Percentiles rank a stretch among this genome's conserved stretches.
phyloP scores from a whole-genome alignment of 2,888 invertebrate species.

The Drosophila tripunctata region DNA sequence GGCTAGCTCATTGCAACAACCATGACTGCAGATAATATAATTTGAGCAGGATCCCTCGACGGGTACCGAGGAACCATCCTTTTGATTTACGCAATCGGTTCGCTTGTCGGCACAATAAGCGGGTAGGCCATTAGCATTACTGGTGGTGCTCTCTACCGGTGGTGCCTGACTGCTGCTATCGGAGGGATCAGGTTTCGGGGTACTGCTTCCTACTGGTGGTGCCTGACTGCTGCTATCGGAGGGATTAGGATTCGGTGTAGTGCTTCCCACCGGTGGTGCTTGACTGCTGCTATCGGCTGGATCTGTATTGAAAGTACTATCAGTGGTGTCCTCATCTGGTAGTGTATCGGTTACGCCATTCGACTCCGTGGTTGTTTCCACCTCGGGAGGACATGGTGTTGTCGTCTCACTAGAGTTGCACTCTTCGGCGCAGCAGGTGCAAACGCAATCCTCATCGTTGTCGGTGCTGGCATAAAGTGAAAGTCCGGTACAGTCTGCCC shows the following conservation, averaged over 20 bases:
- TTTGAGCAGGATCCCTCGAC: conserved; percentile 57
- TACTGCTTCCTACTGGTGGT: neutral
- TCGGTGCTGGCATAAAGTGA: conserved; percentile 29
- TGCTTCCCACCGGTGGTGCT: neutral
- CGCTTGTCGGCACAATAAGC: conserved; percentile 38
- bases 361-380: neutral
- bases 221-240: neutral
- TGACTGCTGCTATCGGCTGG: neutral
- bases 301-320: conserved; percentile 12
- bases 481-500: conserved; percentile 54
- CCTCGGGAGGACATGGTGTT: conserved; percentile 23
- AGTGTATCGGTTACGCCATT: neutral
- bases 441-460: conserved; percentile 37
- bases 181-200: neutral
- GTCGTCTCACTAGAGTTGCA: conserved; percentile 24
- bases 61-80: conserved; percentile 14
- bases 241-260: neutral
- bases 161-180: neutral
- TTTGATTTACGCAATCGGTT: conserved; percentile 27
- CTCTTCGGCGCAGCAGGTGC: conserved; percentile 57
- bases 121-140: conserved; percentile 8
- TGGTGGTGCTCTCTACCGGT: neutral
- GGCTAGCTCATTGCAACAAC: conserved; percentile 36
- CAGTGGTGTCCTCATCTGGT: conserved; percentile 11
- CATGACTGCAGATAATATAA: conserved; percentile 62